Evolutionary conservation across 2,113 vertebrate genomes (phyloP).

Genomic region (Agapornis roseicollis): DNA sequence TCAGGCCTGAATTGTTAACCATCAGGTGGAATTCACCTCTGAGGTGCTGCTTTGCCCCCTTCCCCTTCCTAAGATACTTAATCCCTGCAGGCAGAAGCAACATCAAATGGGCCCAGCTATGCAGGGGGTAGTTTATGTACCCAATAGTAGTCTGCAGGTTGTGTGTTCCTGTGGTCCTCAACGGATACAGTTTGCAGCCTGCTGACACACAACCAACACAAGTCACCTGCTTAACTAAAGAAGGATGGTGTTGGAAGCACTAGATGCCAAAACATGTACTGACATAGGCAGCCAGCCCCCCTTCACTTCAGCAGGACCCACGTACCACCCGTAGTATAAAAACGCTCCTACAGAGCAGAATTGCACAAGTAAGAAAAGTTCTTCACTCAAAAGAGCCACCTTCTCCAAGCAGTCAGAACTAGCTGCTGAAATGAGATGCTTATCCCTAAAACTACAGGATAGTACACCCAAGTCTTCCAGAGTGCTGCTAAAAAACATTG

Average conservation of each 20-base stretch:
- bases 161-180: neutral
- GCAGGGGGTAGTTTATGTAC: neutral
- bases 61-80: neutral
- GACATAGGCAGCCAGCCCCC: neutral
- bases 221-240: rapidly evolving
- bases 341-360: neutral
- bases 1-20: neutral
- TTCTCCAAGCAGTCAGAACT: neutral
- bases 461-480: neutral
- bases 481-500: neutral
- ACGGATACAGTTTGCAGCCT: rapidly evolving
- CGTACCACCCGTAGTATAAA: neutral
- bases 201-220: neutral
- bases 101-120: neutral
- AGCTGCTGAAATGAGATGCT: neutral
- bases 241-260: neutral
- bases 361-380: neutral
- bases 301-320: neutral
- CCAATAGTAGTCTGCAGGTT: neutral
- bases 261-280: neutral
- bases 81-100: neutral
- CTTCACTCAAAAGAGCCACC: neutral
- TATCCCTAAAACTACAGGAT: neutral
- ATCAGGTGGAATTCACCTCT: neutral
- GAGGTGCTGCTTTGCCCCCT: neutral